These are phyloP conservation scores for Mythimna impura DNA, from an alignment of 2,888 invertebrate genomes.

Conservation along the genomic window DNA sequence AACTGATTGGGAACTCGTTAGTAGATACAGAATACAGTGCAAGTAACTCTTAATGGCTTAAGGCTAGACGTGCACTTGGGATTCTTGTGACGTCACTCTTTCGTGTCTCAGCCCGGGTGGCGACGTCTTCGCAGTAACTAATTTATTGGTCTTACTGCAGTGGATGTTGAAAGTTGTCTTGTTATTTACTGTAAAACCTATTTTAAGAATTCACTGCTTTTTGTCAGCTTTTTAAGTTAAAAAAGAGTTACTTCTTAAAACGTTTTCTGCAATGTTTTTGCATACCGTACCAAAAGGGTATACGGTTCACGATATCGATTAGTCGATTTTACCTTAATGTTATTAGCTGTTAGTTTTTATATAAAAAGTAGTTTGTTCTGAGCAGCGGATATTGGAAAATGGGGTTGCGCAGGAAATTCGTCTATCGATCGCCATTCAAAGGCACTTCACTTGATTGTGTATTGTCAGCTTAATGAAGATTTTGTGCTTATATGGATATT, in stretches of 20 bases:
- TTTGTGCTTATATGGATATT: slow-evolving; percentile 33
- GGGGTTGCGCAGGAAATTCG: slow-evolving; percentile 87
- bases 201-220: neutral
- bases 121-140: slow-evolving; percentile 45
- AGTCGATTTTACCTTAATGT: slow-evolving; percentile 59
- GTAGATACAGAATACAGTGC: neutral
- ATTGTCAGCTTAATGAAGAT: slow-evolving; percentile 72
- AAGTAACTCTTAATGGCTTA: slow-evolving; percentile 37
- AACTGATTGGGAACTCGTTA: slow-evolving; percentile 4
- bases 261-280: neutral
- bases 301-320: slow-evolving; percentile 8
- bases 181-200: slow-evolving; percentile 8
- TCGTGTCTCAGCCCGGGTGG: slow-evolving; percentile 38
- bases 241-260: neutral
- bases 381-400: slow-evolving; percentile 88
- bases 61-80: slow-evolving; percentile 43
- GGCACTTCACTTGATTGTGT: slow-evolving; percentile 83
- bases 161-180: slow-evolving; percentile 43
- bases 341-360: slow-evolving; percentile 60
- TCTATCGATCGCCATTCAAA: slow-evolving; percentile 76
- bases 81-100: slow-evolving; percentile 51
- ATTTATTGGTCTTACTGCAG: slow-evolving; percentile 57
- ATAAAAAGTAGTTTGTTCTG: slow-evolving; percentile 67
- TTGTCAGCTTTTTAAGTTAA: neutral
- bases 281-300: neutral